Base-by-base conservation (phyloP, 2,797 vertebrate genomes). In the Ambastaia sidthimunki region DNA sequence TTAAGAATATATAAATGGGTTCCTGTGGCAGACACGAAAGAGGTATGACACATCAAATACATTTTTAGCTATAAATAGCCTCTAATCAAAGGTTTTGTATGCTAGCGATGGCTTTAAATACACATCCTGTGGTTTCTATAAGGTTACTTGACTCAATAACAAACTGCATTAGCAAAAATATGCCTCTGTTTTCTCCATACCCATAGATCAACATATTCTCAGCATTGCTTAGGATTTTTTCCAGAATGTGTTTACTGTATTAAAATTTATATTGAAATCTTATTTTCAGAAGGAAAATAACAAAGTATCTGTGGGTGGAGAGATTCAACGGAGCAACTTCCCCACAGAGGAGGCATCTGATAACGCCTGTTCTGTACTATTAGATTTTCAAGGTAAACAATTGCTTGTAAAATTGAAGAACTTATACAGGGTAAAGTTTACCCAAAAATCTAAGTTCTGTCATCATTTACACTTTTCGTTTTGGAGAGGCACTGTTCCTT, bases 1-100 rank as follows among this genome's bases (percentile, higher is more conserved):
- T 90, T 96, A 85, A 90, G 94, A 89, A 96, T 96, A 90, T 96
- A 95, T 90, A 96, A 96, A 83, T 96, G 95, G 95, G 95, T 96
- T 77, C 95, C 95, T 67, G 95, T 96, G 73, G 90, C 94, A 12
- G 95, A 96, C 87, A 94, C 91, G 82, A 96, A 95, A 86, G 95
- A 96, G 93, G 95, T 96, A 88, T 69, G 44, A 21, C 37, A 76
- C 55, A 25, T 57, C 18, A 34, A 19, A 75, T 34, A 67, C 34
- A 7, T 55, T 67, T 4, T 6, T 44, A 13, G 15, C 28, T 73
- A 52, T 37, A 48, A 23, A 34, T 65, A 48, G 25, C 60, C 15
- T 52, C 7, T 21, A 28, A 47, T 25, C 50, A 54, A 18, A 37
- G 10, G 62, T 4, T 12, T 41, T 37, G 31, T 37, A 19, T 41